Evolutionary conservation across 2,888 invertebrate genomes (phyloP).

Genomic region (Azorinus chamasolen): DNA sequence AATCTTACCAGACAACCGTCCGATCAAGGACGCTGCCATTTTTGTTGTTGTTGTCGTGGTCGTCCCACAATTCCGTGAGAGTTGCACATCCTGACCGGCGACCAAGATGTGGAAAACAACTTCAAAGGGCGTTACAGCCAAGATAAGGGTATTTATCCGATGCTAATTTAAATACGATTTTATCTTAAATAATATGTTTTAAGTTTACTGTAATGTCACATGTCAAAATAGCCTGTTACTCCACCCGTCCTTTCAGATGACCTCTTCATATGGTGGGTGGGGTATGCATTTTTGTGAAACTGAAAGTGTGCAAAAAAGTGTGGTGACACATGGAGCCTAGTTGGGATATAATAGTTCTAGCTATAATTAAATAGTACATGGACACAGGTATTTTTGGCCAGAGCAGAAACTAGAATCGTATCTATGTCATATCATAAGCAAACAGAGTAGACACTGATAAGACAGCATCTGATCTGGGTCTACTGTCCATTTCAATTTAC

Average conservation of each 20-base stretch:
- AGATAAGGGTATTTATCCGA: conserved; percentile 47
- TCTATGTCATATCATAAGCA: too few relatives aligned
- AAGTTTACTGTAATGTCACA: background rate
- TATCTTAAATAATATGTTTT: background rate
- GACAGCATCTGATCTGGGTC: too few relatives aligned
- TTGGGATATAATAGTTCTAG: too few relatives aligned
- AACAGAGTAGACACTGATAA: too few relatives aligned
- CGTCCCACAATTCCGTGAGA: conserved; percentile 8
- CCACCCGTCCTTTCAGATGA: background rate
- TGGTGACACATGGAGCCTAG: too few relatives aligned
- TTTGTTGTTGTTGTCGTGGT: conserved; percentile 11
- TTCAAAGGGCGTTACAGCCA: conserved; percentile 40
- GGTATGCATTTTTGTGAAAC: too few relatives aligned
- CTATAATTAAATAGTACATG: too few relatives aligned
- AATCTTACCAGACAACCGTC: conserved; percentile 18
- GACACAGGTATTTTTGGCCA: too few relatives aligned
- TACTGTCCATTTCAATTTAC: too few relatives aligned
- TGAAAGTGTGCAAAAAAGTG: too few relatives aligned
- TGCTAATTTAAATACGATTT: background rate
- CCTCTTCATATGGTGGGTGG: conserved; percentile 33
- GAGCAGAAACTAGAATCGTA: too few relatives aligned
- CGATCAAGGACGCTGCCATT: conserved; percentile 39
- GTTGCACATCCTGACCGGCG: background rate
- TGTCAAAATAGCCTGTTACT: too few relatives aligned
- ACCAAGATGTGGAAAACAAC: conserved; percentile 62